A percentile compares a stretch with the other conserved stretches of the same genome.
Conservation (phyloP, 2,113 vertebrate species). For the Ameiurus melas region DNA sequence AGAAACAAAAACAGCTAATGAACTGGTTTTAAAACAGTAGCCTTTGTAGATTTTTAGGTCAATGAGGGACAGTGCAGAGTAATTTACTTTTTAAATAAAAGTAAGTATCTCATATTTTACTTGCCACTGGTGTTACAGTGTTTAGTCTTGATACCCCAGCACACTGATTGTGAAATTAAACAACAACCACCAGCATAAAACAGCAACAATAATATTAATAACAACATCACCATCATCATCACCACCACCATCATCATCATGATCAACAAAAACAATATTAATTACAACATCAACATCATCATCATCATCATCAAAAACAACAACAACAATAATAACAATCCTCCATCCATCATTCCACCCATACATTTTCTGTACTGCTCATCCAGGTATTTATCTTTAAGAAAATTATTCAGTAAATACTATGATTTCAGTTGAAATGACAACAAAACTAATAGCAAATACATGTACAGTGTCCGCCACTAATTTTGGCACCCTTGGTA, state of each 20-base stretch:
- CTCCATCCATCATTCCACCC: too few relatives aligned
- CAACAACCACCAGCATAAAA: background rate
- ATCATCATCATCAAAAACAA: background rate
- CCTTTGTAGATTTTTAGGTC: background rate
- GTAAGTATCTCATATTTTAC: background rate
- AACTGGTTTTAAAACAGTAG: background rate
- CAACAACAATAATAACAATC: background rate
- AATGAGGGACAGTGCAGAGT: background rate
- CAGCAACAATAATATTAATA: background rate
- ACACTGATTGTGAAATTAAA: background rate
- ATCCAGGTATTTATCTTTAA: background rate
- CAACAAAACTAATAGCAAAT: background rate
- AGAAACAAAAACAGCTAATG: constrained; percentile 7
- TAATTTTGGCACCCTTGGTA: too few relatives aligned
- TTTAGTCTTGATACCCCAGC: background rate
- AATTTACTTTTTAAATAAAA: background rate
- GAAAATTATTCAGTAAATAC: background rate
- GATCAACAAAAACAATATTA: background rate
- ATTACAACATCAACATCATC: background rate
- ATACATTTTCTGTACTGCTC: too few relatives aligned
- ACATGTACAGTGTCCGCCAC: background rate
- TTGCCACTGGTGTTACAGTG: background rate
- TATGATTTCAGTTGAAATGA: background rate
- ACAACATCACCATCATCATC: background rate
- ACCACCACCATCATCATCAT: background rate